Evolutionary conservation across 2,888 invertebrate species (phyloP).

Genomic region (Zele albiditarsus): DNA sequence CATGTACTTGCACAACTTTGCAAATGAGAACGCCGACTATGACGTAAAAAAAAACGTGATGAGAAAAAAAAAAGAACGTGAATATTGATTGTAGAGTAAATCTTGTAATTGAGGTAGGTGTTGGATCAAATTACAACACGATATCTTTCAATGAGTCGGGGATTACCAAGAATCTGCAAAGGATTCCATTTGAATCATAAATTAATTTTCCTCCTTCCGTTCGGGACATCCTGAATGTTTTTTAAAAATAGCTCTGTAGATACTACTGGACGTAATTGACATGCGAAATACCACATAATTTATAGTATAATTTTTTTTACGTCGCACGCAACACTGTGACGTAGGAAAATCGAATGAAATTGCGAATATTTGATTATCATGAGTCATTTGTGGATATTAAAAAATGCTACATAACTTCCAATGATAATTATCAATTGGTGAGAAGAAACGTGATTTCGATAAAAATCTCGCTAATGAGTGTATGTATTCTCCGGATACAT

Average conservation of each 20-base stretch:
- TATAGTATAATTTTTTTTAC: too few relatives aligned
- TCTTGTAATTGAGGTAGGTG: background rate
- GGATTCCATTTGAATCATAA: constrained; percentile 2
- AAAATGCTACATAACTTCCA: background rate
- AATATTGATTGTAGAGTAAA: background rate
- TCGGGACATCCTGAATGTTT: background rate
- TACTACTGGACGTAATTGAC: background rate
- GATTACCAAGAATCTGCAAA: background rate
- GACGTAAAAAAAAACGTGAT: background rate
- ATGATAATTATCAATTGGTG: background rate
- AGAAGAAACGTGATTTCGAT: too few relatives aligned
- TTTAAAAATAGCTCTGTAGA: background rate
- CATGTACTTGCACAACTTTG: background rate
- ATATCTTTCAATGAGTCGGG: background rate
- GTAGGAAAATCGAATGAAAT: background rate
- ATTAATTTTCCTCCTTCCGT: constrained; percentile 9
- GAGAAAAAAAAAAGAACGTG: background rate
- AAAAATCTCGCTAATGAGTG: too few relatives aligned
- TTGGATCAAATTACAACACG: background rate
- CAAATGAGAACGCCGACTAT: background rate
- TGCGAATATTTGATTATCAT: background rate
- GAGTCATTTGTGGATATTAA: too few relatives aligned
- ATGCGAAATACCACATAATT: background rate
- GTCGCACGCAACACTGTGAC: background rate
- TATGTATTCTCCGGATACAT: too few relatives aligned